Evolutionary conservation across 2,113 vertebrate genomes (phyloP).

Genomic region (Tretioscincus oriximinensis): DNA sequence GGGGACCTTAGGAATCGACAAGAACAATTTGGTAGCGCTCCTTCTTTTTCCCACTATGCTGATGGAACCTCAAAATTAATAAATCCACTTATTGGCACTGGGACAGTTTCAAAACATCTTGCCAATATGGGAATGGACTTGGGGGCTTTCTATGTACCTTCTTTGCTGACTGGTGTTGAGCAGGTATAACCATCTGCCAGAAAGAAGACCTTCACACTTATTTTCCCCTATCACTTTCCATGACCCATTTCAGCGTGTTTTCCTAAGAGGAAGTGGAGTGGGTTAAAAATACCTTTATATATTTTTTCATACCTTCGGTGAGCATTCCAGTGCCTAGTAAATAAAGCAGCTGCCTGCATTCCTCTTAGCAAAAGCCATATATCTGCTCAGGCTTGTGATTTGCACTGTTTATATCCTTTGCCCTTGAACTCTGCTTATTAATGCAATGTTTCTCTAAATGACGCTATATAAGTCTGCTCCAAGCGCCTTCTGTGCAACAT

Average conservation of each 20-base stretch:
- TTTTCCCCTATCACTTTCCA: conserved; percentile 8
- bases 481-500: conserved; percentile 75
- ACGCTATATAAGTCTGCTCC: conserved; percentile 81
- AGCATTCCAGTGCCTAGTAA: conserved; percentile 75
- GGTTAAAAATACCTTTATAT: conserved; percentile 63
- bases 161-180: too few species aligned
- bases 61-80: too few species aligned
- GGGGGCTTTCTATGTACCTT: too few species aligned
- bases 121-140: too few species aligned
- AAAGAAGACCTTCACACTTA: conserved; percentile 19
- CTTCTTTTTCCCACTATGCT: too few species aligned
- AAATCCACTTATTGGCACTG: too few species aligned
- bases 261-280: conserved; percentile 39
- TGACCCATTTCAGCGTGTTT: conserved; percentile 54
- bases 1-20: too few species aligned
- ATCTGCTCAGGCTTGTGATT: conserved; percentile 86
- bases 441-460: conserved; percentile 85
- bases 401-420: conserved; percentile 85
- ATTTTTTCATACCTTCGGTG: conserved; percentile 63
- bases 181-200: too few species aligned
- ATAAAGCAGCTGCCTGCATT: conserved; percentile 80
- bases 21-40: too few species aligned
- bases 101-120: too few species aligned
- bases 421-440: conserved; percentile 90
- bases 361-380: conserved; percentile 85